Evolutionary conservation across 2,113 vertebrate genomes (phyloP), one percentile per base, ranked within the genome.

Genomic region (Ageneiosus marmoratus): DNA sequence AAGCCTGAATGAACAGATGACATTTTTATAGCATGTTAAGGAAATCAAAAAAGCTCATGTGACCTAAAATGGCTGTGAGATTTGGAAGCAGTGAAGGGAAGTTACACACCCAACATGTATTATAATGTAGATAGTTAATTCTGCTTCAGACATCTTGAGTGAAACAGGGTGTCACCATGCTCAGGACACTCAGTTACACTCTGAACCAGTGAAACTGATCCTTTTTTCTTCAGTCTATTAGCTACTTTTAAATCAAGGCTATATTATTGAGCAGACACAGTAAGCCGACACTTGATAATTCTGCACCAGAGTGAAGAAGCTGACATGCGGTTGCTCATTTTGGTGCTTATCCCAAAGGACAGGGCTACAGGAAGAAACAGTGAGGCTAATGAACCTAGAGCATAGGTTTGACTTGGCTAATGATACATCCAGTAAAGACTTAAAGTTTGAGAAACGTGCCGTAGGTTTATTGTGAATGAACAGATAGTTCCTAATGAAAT

Each of bases 311-410:
- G 77, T 62, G 84, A 87, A 76, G 80, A 86, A 86, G 80, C 50
- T 83, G 82, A 87, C 84, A 87, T 83, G 84, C 60, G 80, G 80
- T 79, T 86, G 85, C 53, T 87, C 73, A 27, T 87, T 86, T 84
- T 83, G 84, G 79, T 80, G 81, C 70, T n/a, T 20, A 67, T 82
- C 62, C 72, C 80, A 67, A 83, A 83, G 83, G 44, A 73, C 81
- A 79, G 79, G 75, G 69, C 65, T 78, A 65, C 70, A 32, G 67
- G 58, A 63, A 27, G 79, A 76, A 84, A 82, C 51, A 63, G 44
- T 69, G 29, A 13, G 62, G 50, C 76, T 46, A 87, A 79, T 79
- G 41, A 79, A 46, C 55, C 62, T 11, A 69, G 32, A 86, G 67
- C 41, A 27, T 41, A 29, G 51, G 11, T 65, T 65, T 32, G 48